Base-by-base conservation (phyloP, 2,888 invertebrate species). In the Hecatera dysodea region DNA sequence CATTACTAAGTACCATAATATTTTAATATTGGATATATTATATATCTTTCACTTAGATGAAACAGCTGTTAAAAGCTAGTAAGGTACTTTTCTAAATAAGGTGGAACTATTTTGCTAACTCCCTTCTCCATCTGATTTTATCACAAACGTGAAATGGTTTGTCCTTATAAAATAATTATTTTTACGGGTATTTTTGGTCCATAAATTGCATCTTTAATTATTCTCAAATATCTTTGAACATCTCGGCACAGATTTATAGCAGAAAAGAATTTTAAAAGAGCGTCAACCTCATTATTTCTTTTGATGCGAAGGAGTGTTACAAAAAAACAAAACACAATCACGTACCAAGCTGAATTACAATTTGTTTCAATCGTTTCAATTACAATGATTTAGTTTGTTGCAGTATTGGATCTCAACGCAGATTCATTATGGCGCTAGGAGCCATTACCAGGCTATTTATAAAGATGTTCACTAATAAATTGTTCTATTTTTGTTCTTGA, bases 401-500 rank as follows among this genome's bases (percentile, higher is more conserved):
- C 39, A 64, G 50, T 29, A 44, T 63, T 53, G 75, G 78, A 71
- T 82, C 75, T 72, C 52, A 62, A 63, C 71, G 24, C 67, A 57
- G 66, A 74, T 52, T 80, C 66, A 84, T 80, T 75, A 75, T 57
- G 61, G 48, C 64, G 62, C 46, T 77, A 56, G 72, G n/a, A 70
- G 57, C 71, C 78, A 83, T 83, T 78, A 80, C 60, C 6, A 64
- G 39, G 65, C 73, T 84, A 83, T 84, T 81, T 81, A 81, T 84
- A 81, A 73, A 75, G 68, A 75, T 72, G 67, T 63, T 71, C 80
- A 57, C 55, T 60, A 75, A 69, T 79, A 72, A 84, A 79, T 70
- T 72, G 77, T 77, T 83, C 83, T 85, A 84, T 84, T 84, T 79
- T 67, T 69, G 56, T 59, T 76, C 68, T 70, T 85, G 67, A 78